Base-by-base conservation (phyloP, 2,888 invertebrate species). In the Ametastegia equiseti region DNA sequence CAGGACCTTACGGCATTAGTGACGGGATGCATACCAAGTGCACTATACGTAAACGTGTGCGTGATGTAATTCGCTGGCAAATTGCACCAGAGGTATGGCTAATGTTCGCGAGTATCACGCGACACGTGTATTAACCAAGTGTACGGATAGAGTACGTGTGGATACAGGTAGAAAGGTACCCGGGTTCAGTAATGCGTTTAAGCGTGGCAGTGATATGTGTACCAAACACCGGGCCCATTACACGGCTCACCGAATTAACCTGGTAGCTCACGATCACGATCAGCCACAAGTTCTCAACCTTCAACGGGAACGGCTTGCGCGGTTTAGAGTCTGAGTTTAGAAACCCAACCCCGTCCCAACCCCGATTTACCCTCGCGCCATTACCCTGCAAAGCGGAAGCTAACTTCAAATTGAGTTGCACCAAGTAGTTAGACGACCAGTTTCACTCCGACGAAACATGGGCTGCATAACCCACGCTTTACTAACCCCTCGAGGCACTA, bases 321-420 rank as follows among this genome's bases (percentile, higher is more conserved):
- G 30, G 60, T 60, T 60, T 30, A 60, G 60, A 60, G 60, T 60
- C 60, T 60, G 30, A n/a, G n/a, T n/a, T n/a, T n/a, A n/a, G n/a
- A 15, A 60, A 30, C 30, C 60, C 27, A 5, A 39, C 67, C 60
- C 5, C 2, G 15, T 39, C 65, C 67, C 15, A 36, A 7, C 33
- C 33, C 30, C 33, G 27, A 15, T n/a, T 63, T 63, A 63, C 15
- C n/a, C 63, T 6, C 54, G n/a, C n/a, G n/a, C n/a, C n/a, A n/a
- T n/a, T n/a, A n/a, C 54, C 1, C n/a, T 7, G 6, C 39, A 36
- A 7, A 42, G 54, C 42, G 75, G 54, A 50, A 54, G n/a, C n/a
- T 30, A 75, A 54, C n/a, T 75, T 54, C n/a, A 54, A 75, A 75
- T 75, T 75, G 75, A 75, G 75, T 75, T 75, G 50, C 50, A 75